phyloP scores from a whole-genome alignment of 2,113 vertebrate genomes.

The Entelurus aequoreus region DNA sequence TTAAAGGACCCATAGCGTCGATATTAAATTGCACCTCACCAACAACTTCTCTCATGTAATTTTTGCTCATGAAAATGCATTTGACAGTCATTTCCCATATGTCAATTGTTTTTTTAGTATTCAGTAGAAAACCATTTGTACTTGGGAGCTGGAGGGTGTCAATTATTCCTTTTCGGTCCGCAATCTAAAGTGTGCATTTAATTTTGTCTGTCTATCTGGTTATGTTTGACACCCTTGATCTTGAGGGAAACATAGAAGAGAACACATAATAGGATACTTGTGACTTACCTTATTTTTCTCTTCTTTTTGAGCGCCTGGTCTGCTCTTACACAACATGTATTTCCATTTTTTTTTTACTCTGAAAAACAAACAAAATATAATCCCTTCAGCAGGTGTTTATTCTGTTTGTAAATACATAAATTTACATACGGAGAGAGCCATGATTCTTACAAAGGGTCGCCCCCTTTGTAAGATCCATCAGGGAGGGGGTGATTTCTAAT shows the following conservation, averaged over 20 bases:
- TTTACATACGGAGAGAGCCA: constrained; percentile 13
- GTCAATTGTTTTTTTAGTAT: no score
- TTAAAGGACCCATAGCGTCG: no score
- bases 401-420: constrained; percentile 22
- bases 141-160: background rate
- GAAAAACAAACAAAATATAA: constrained; percentile 3
- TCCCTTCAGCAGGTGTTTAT: background rate
- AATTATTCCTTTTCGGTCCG: background rate
- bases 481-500: constrained; percentile 37
- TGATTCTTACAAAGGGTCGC: constrained; percentile 32
- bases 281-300: no score
- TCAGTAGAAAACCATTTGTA: no score
- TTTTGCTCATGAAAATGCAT: no score
- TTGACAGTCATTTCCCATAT: no score
- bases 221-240: background rate
- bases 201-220: no score
- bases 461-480: constrained; percentile 18
- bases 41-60: no score
- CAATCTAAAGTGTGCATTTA: no score
- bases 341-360: constrained; percentile 2
- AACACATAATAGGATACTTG: no score
- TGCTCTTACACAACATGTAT: constrained; percentile 15
- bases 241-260: background rate
- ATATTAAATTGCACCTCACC: no score
- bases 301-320: constrained; percentile 12